phyloP scores from a whole-genome alignment of 2,888 invertebrate species.

The Tiphia femorata region DNA sequence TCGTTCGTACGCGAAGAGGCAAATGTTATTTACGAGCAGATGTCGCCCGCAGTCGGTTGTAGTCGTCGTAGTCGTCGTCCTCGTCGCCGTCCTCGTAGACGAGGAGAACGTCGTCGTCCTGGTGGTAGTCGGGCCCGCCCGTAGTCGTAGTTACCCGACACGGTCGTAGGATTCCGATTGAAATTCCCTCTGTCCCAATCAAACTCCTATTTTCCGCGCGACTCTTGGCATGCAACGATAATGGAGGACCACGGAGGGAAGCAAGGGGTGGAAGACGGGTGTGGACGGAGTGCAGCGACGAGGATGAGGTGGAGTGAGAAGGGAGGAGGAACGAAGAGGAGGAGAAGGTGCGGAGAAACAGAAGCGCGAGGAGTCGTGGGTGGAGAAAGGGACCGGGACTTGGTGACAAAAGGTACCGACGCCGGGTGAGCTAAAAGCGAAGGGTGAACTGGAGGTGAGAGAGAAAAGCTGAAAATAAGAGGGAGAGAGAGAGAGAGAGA shows the following conservation, averaged over 20 bases:
- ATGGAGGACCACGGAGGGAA: conserved; percentile 30
- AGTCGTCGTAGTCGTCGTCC: conserved; percentile 14
- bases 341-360: neutral
- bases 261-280: conserved; percentile 14
- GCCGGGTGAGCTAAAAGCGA: neutral
- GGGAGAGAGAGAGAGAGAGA: conserved; percentile 1
- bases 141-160: conserved; percentile 21
- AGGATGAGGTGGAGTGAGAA: conserved; percentile 9
- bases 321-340: conserved; percentile 1
- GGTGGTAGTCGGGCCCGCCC: neutral
- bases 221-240: conserved; percentile 50
- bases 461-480: conserved; percentile 7
- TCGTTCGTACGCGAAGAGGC: conserved; percentile 47
- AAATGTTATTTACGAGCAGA: conserved; percentile 63
- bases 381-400: conserved; percentile 12
- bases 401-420: conserved; percentile 12
- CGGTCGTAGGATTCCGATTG: conserved; percentile 52
- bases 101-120: conserved; percentile 10
- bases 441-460: neutral
- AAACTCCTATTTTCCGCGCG: conserved; percentile 62
- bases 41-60: conserved; percentile 26
- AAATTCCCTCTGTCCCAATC: conserved; percentile 64
- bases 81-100: neutral
- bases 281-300: no score
- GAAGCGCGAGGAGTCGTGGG: conserved; percentile 4